Evolutionary conservation across 2,888 invertebrate species (phyloP), one percentile per base, ranked within the genome.

Genomic region (Rugalucina vietnamica): DNA sequence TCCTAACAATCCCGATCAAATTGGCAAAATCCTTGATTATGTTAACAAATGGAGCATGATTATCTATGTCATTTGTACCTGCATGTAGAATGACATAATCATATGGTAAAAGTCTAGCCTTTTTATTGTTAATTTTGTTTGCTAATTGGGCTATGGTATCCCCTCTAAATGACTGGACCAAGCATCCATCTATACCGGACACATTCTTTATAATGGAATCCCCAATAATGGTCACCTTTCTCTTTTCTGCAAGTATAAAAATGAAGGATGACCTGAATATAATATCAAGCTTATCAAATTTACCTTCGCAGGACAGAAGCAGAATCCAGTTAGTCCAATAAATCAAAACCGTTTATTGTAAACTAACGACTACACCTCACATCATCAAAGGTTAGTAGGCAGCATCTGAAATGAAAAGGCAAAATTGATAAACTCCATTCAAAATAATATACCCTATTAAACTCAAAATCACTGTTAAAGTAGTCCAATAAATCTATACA

Each of bases 191-290:
- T 39, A 76, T 69, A 18, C 76, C 65, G 24, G 10, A 21, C 32
- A 65, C 65, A 65, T 76, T 34, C 37, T 76, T 76, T 27, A 32
- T 43, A 27, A 65, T 65, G 10, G 60, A 57, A 24, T 54, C 54
- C 3, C 14, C 43, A 37, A 76, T 21, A 37, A 60, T 21, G 27
- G 21, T 34, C 43, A 65, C 57, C 54, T 43, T 43, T 18, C 36
- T 60, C 29, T 43, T n/a, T 39, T 54, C 54, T 54, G 54, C 3
- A 54, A 54, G 24, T 54, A 54, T 54, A 54, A 54, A 54, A 24
- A 54, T n/a, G 24, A 24, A 24, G 24, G 54, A 54, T n/a, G 24
- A 54, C 10, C 24, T 4, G 10, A 5, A 54, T 8, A 54, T n/a
- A 54, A 54, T 12, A 4, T 21, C 10, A 54, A 8, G 24, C 24